Evolutionary conservation across 1,140 invertebrate genomes (phyloP), one percentile per base, ranked within the genome.

Genomic region (Polyergus mexicanus): DNA sequence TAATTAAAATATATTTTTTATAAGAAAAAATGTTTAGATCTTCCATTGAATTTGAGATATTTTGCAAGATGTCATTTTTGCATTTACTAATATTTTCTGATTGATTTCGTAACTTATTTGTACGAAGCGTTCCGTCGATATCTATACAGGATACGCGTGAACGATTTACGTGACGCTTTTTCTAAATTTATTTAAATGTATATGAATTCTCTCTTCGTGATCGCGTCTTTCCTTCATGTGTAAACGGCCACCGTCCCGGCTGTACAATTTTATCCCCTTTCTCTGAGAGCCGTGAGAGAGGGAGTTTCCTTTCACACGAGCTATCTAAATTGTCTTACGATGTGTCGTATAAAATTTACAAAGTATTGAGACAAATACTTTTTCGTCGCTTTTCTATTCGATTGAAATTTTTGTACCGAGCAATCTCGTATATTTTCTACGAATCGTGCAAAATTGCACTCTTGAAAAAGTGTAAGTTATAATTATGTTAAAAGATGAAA

Each of bases 201-300:
- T 38, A 58, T 60, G 44, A 32, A 63, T 66, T 83, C 56, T 81
- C 16, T 35, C 32, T 32, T 3, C 32, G 28, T 66, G 47, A 84
- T 74, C 66, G 32, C 72, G 54, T 47, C 75, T 38, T 60, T 56
- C n/a, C 51, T 83, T 56, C 35, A 75, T 51, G 60, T 51, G 16
- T 77, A 32, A 63, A 19, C 68, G 78, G 16, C 60, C 62, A 41
- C 8, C 13, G 13, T 16, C 16, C n/a, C n/a, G 60, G 47, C n/a
- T 74, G 11, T 63, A 32, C 38, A 28, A n/a, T 72, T 83, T 83
- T 74, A 56, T 77, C 81, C 72, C 81, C 58, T 87, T 80, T 86
- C 85, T 72, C 75, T 80, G n/a, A n/a, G n/a, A 47, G 41, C 19
- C 28, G 4, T 5, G n/a, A 41, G 35, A 19, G 13, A 51, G 3